phyloP scores from a whole-genome alignment of 2,888 invertebrate species.

The Cataglyphis livida region DNA sequence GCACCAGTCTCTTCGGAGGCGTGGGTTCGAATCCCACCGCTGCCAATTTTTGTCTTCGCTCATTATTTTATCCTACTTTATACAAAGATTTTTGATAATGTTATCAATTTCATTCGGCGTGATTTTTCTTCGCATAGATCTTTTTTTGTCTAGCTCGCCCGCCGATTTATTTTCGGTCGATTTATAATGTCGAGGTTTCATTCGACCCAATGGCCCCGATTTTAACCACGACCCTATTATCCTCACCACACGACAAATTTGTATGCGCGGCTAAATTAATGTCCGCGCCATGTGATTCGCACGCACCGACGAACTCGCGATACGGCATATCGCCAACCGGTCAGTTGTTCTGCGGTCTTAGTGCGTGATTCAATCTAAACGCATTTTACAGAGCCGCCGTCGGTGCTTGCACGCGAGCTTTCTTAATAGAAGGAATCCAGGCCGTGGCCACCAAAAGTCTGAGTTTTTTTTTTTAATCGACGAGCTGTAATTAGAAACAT shows the following conservation, averaged over 20 bases:
- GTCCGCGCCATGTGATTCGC: conserved; percentile 71
- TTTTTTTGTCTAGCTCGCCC: background rate
- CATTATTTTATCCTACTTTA: background rate
- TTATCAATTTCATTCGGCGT: background rate
- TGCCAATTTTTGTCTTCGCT: conserved; percentile 74
- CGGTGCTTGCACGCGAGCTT: conserved; percentile 75
- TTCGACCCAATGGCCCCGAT: conserved; percentile 78
- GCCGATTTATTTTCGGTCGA: conserved; percentile 17
- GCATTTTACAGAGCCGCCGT: conserved; percentile 72
- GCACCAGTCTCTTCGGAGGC: conserved; percentile 86
- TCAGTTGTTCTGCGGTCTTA: conserved; percentile 75
- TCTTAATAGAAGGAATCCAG: conserved; percentile 56
- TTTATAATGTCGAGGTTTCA: conserved; percentile 44
- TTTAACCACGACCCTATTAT: conserved; percentile 55
- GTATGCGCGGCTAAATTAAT: conserved; percentile 78
- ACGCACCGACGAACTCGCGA: conserved; percentile 72
- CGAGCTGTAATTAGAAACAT: background rate
- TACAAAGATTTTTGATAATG: background rate
- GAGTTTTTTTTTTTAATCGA: background rate
- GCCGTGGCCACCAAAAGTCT: conserved; percentile 57
- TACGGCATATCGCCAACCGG: conserved; percentile 52
- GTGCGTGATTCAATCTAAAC: conserved; percentile 78
- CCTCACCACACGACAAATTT: conserved; percentile 68
- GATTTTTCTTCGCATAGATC: background rate
- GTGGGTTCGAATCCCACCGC: conserved; percentile 86